Conservation (phyloP, 2,888 invertebrate genomes). For the Heteropelma amictum region DNA sequence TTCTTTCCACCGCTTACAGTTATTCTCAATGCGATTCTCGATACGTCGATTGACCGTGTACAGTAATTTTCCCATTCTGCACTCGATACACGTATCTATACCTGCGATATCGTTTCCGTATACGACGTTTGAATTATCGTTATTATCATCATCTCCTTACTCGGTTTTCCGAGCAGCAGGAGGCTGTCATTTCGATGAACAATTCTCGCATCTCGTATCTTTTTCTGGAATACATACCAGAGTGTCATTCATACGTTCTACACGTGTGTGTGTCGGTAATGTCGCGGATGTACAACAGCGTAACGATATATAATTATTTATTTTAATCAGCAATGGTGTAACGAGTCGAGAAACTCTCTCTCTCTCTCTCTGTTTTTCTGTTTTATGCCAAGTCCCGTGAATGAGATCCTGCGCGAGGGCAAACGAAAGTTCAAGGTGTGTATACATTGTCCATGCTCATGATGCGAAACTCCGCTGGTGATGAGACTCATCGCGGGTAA, state of each 20-base stretch:
- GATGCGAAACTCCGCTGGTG: constrained; percentile 66
- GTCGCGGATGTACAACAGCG: constrained; percentile 24
- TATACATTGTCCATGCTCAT: constrained; percentile 71
- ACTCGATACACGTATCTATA: not conserved
- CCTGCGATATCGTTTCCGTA: not conserved
- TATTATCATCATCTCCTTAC: not conserved
- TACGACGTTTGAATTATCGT: constrained; percentile 13
- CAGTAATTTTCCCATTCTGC: constrained; percentile 38
- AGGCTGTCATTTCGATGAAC: not conserved
- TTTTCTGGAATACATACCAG: constrained; percentile 1
- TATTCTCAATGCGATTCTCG: constrained; percentile 37
- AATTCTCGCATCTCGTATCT: not conserved
- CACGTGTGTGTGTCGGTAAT: not conserved
- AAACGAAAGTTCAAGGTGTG: not conserved
- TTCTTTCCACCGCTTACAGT: constrained; percentile 52
- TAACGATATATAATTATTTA: constrained; percentile 49
- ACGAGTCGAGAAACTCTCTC: constrained; percentile 36
- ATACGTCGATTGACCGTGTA: constrained; percentile 42
- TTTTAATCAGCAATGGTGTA: constrained; percentile 61
- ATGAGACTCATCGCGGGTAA: constrained; percentile 61
- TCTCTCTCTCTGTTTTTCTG: no score
- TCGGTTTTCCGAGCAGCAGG: not conserved
- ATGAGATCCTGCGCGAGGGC: not conserved
- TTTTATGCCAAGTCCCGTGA: no score
- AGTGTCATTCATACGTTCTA: not conserved